phyloP scores from a whole-genome alignment of 2,888 invertebrate genomes.

The Fabriciana adippe region DNA sequence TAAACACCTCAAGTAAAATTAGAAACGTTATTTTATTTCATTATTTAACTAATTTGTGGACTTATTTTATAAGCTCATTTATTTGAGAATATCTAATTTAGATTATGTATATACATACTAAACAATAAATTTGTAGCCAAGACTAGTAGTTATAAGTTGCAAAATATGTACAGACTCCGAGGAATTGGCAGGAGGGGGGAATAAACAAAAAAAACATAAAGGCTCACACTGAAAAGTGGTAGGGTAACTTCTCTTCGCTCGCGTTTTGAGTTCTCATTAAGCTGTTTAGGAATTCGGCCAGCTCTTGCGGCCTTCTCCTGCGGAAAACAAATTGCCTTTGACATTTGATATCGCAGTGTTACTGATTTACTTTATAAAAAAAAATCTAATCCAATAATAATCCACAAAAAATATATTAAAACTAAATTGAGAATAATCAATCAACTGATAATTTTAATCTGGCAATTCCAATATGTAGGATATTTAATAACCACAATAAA shows the following conservation, averaged over 20 bases:
- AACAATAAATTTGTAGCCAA: no score
- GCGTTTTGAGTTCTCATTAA: slow-evolving; percentile 73
- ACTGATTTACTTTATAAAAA: background rate
- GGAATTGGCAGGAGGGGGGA: slow-evolving; percentile 45
- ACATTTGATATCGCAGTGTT: slow-evolving; percentile 1
- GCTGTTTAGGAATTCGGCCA: slow-evolving; percentile 80
- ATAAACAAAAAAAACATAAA: slow-evolving; percentile 59
- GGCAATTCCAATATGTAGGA: no score
- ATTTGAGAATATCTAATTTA: no score
- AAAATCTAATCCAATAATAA: no score
- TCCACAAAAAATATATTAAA: no score
- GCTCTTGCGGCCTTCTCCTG: slow-evolving; percentile 81
- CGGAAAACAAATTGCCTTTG: slow-evolving; percentile 63
- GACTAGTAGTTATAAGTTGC: background rate
- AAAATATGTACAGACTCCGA: slow-evolving; percentile 50
- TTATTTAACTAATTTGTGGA: no score
- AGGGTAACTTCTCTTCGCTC: slow-evolving; percentile 78
- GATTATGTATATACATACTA: no score
- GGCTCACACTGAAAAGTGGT: slow-evolving; percentile 83
- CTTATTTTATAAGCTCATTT: no score
- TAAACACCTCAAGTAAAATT: background rate
- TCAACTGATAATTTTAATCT: no score
- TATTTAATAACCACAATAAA: no score
- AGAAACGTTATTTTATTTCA: slow-evolving; percentile 2
- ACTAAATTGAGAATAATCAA: no score